These are phyloP conservation scores for Odocoileus hemionus DNA, from an alignment of 2,113 vertebrate genomes.

Conservation along the genomic window DNA sequence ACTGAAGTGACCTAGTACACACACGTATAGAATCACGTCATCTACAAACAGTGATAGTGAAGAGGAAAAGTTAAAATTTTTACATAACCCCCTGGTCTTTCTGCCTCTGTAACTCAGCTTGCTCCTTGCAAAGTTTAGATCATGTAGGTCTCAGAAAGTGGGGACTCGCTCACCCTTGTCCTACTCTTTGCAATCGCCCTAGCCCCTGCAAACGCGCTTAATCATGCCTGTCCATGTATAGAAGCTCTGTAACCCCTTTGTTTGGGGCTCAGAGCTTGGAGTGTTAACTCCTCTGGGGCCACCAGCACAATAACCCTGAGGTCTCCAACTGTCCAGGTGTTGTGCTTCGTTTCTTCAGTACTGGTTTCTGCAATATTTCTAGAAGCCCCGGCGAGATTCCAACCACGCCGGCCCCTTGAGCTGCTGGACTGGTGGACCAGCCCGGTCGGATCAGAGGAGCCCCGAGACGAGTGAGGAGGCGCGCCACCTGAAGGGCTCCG, in stretches of 20 bases:
- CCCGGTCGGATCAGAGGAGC: rapidly evolving
- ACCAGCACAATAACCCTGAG: not conserved
- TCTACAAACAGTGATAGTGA: not conserved
- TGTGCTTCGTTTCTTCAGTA: not conserved
- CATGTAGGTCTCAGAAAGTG: not conserved
- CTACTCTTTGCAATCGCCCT: not conserved
- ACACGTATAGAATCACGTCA: not conserved
- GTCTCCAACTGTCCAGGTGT: not conserved
- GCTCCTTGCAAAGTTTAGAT: not conserved
- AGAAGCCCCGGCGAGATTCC: rapidly evolving
- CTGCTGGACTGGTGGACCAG: not conserved
- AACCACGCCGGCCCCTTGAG: rapidly evolving
- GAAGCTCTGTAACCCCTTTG: not conserved
- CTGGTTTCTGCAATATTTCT: not conserved
- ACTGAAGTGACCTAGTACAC: not conserved
- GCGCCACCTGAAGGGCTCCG: rapidly evolving
- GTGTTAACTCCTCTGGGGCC: not conserved
- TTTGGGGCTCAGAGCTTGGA: not conserved
- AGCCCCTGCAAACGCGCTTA: not conserved
- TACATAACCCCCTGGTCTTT: not conserved
- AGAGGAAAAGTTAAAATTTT: not conserved
- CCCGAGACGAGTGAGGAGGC: rapidly evolving
- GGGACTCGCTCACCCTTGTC: not conserved
- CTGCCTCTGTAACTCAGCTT: not conserved
- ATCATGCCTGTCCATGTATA: not conserved